A percentile compares a stretch with the other conserved stretches of the same genome.
phyloP scores from a whole-genome alignment of 2,888 invertebrate species.

The Phengaris arion region DNA sequence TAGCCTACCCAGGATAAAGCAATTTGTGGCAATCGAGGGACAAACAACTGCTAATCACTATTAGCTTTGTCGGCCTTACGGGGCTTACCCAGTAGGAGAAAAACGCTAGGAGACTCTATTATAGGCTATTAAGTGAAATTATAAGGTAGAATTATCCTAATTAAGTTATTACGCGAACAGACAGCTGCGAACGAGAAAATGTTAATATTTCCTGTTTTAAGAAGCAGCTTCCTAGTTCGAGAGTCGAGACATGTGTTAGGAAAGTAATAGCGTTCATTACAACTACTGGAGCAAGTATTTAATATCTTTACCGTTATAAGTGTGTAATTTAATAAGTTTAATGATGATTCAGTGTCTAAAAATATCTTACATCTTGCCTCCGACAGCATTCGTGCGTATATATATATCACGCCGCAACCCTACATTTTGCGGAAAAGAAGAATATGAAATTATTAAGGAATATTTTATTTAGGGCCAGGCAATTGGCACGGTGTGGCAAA shows the following conservation, averaged over 20 bases:
- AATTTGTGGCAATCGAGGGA: constrained; percentile 66
- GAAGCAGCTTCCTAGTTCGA: constrained; percentile 17
- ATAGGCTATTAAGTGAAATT: constrained; percentile 39
- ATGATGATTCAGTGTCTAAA: no score
- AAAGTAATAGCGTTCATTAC: constrained; percentile 14
- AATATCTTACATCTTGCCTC: no score
- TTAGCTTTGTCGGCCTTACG: constrained; percentile 50
- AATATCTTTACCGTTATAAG: neutral
- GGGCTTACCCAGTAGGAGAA: constrained; percentile 34
- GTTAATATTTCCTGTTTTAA: constrained; percentile 41
- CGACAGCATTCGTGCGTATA: no score
- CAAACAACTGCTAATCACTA: constrained; percentile 55
- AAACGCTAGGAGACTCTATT: constrained; percentile 40
- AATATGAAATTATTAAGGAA: no score
- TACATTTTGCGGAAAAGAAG: no score
- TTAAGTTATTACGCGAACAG: constrained; percentile 46
- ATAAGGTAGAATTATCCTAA: constrained; percentile 44
- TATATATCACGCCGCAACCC: no score
- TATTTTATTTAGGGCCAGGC: no score
- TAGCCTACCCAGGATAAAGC: constrained; percentile 56
- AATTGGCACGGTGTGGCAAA: no score
- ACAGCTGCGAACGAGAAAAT: constrained; percentile 44
- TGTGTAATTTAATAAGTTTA: neutral
- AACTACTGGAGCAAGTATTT: neutral
- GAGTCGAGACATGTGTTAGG: constrained; percentile 16